A percentile compares a stretch with the other conserved stretches of the same genome.
phyloP scores from a whole-genome alignment of 2,888 invertebrate species.

The Lucinisca nassula region DNA sequence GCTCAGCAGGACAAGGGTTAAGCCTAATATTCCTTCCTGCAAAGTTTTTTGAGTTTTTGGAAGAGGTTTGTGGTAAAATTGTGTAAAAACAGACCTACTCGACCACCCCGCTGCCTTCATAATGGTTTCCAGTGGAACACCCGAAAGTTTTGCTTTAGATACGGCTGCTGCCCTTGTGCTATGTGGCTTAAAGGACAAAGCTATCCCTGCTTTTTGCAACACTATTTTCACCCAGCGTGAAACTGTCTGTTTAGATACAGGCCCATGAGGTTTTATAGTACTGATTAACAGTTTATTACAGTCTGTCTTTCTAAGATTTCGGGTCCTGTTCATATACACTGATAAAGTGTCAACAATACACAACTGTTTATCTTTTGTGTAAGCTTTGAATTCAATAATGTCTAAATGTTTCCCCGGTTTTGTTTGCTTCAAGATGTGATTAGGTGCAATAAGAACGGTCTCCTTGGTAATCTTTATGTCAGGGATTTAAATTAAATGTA shows the following conservation, averaged over 20 bases:
- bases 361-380: not conserved
- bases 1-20: too few relatives aligned
- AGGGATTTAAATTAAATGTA: not conserved
- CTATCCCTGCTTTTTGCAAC: constrained; percentile 13
- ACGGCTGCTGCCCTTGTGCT: constrained; percentile 23
- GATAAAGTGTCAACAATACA: constrained; percentile 6
- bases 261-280: constrained; percentile 15
- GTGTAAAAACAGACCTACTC: not conserved
- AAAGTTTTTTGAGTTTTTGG: not conserved
- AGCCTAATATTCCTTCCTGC: not conserved
- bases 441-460: not conserved
- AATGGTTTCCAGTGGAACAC: constrained; percentile 15
- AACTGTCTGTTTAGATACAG: constrained; percentile 13
- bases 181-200: not conserved
- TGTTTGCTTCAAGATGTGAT: not conserved
- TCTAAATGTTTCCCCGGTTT: constrained; percentile 9
- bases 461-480: not conserved
- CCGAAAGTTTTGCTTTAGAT: constrained; percentile 20
- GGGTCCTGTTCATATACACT: not conserved
- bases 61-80: constrained; percentile 21
- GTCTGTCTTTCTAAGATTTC: not conserved
- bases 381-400: not conserved
- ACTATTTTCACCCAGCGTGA: constrained; percentile 22
- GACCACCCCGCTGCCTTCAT: constrained; percentile 38
- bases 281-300: not conserved